Evolutionary conservation across 2,888 invertebrate species (phyloP), one percentile per base, ranked within the genome.

Genomic region (Calameuta pallipes): DNA sequence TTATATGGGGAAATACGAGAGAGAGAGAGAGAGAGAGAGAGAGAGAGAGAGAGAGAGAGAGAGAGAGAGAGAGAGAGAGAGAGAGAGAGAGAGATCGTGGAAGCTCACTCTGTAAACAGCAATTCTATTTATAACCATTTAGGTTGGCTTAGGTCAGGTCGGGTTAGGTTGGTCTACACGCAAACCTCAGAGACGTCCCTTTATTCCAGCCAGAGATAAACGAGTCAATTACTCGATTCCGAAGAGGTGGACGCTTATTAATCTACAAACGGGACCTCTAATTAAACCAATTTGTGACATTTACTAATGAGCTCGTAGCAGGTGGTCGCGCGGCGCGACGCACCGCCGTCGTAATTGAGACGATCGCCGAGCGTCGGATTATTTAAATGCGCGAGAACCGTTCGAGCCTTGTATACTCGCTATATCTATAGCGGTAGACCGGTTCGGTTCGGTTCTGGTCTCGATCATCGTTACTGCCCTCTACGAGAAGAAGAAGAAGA

Each of bases 261-360:
- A 80, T 80, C 82, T 80, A 81, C 84, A 83, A 84, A 87, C 82
- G 82, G 82, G 83, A 81, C 82, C 82, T 80, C 84, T 85, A 85
- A 87, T 86, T 86, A 86, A 84, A 83, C 83, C 85, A 86, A 87
- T 87, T 86, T 86, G 86, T 82, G 84, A 86, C 84, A 84, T 85
- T 82, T 86, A 82, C 82, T 85, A 86, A 85, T 83, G 82, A 84
- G 56, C 56, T 56, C 56, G 23, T 56, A 56, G 56, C 56, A 56
- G 56, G 56, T 56, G 56, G 56, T 56, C 56, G 56, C 56, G 56
- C 56, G 56, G 23, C 23, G 23, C 56, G 56, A 56, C 56, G 56
- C 56, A 56, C 56, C 56, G 56, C 56, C 56, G 56, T 56, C 56
- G 56, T 56, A 56, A 56, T 56, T 56, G 56, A 56, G 56, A 56